Conservation (phyloP, 2,797 vertebrate genomes). For the Triplophysa bombifrons region DNA sequence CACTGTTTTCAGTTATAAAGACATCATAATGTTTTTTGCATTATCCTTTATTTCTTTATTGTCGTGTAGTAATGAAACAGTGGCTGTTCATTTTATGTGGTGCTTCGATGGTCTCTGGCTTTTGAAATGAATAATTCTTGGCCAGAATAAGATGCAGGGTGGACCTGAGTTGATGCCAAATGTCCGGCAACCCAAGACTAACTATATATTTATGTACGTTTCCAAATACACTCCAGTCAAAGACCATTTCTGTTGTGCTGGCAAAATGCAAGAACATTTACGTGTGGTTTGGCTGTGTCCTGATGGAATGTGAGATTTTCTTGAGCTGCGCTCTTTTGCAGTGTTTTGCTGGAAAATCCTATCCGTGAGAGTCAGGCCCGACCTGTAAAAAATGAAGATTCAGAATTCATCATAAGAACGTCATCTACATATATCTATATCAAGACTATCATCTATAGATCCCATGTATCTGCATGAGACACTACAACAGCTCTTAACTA, state of each 20-base stretch:
- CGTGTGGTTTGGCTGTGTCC: slow-evolving; percentile 38
- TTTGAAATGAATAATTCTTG: too few relatives aligned
- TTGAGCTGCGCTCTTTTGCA: slow-evolving; percentile 30
- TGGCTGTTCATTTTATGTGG: too few relatives aligned
- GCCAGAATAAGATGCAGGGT: not conserved
- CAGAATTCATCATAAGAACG: slow-evolving; percentile 54
- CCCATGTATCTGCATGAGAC: slow-evolving; percentile 16
- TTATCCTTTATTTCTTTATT: too few relatives aligned
- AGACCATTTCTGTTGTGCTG: not conserved
- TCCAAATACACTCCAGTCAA: slow-evolving; percentile 11
- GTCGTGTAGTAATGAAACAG: too few relatives aligned
- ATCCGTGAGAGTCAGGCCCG: slow-evolving; percentile 34
- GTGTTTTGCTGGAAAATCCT: slow-evolving; percentile 53
- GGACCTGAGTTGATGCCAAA: not conserved
- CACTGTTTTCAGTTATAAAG: too few relatives aligned
- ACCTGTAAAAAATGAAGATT: slow-evolving; percentile 23
- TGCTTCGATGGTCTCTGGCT: too few relatives aligned
- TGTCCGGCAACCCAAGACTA: not conserved
- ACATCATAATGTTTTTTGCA: too few relatives aligned
- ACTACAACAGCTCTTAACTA: slow-evolving; percentile 15
- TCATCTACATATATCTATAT: not conserved
- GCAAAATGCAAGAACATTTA: slow-evolving; percentile 8
- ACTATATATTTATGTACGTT: not conserved
- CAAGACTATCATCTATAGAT: not conserved
- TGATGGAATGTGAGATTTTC: slow-evolving; percentile 52